Conservation (phyloP, 64 coral and sea anemone genomes). For the Anthopleura sola region DNA sequence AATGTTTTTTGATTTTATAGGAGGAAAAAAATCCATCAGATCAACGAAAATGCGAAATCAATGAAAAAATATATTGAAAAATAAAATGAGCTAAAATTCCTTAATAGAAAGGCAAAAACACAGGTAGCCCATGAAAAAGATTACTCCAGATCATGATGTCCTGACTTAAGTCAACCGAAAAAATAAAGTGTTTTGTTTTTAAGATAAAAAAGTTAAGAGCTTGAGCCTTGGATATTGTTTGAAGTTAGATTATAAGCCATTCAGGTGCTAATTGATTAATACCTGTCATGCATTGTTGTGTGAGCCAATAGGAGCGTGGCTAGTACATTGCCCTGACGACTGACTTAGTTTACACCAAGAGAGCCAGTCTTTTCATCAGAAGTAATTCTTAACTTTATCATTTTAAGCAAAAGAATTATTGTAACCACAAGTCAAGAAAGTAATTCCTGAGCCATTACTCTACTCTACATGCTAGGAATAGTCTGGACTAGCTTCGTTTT, state of each 20-base stretch:
- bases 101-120: background rate
- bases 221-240: background rate
- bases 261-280: constrained; percentile 42
- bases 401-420: background rate
- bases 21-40: background rate
- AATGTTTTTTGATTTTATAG: background rate
- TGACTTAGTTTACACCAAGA: constrained; percentile 52
- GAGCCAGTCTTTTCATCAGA: background rate
- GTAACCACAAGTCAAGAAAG: background rate
- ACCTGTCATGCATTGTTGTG: constrained; percentile 24
- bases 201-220: background rate
- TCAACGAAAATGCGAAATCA: background rate
- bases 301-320: constrained; percentile 41
- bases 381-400: background rate
- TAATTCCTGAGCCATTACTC: too few relatives aligned
- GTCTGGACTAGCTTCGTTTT: background rate
- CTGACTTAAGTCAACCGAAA: background rate
- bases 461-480: background rate
- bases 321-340: constrained; percentile 51
- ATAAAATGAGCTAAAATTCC: background rate
- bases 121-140: background rate
- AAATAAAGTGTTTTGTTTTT: background rate
- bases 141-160: background rate
- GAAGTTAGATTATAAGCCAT: background rate
- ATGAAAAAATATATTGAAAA: background rate